Percentiles rank a stretch among this genome's conserved stretches.
phyloP scores from a whole-genome alignment of 2,888 invertebrate species.

The Endotricha flammealis region DNA sequence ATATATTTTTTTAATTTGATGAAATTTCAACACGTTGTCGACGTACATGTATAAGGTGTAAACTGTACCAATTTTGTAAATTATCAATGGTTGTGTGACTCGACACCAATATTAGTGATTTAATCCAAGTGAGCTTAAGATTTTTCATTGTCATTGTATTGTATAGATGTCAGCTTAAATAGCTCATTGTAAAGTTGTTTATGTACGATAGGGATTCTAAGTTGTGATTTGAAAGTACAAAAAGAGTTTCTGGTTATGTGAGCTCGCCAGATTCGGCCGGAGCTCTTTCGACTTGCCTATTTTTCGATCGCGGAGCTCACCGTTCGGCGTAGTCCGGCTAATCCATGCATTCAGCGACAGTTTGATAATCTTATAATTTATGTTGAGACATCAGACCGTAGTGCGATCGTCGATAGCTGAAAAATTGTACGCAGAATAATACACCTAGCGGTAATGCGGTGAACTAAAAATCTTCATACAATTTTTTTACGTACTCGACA shows the following conservation, averaged over 20 bases:
- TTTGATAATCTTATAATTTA: no score
- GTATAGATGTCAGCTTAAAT: neutral
- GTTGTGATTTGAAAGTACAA: slow-evolving; percentile 71
- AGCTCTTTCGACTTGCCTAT: slow-evolving; percentile 14
- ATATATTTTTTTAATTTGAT: slow-evolving; percentile 12
- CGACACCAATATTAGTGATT: slow-evolving; percentile 24
- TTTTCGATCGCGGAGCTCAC: no score
- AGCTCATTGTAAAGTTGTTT: slow-evolving; percentile 10
- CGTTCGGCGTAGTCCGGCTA: no score
- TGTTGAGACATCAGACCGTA: no score
- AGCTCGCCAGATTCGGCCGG: slow-evolving; percentile 31
- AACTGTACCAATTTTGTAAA: slow-evolving; percentile 5
- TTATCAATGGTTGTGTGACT: slow-evolving; percentile 27
- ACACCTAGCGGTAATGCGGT: no score
- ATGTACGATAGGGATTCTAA: slow-evolving; percentile 43
- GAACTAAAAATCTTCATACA: no score
- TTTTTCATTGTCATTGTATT: slow-evolving; percentile 9
- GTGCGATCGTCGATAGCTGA: no score
- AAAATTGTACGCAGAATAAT: no score
- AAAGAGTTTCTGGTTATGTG: slow-evolving; percentile 51
- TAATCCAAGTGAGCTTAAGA: slow-evolving; percentile 19
- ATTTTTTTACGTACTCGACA: no score
- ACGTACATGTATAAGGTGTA: slow-evolving; percentile 1
- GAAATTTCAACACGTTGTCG: slow-evolving; percentile 3
- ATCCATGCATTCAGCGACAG: no score